phyloP scores from a whole-genome alignment of 1,140 invertebrate species.

The Drosophila fuyamai region DNA sequence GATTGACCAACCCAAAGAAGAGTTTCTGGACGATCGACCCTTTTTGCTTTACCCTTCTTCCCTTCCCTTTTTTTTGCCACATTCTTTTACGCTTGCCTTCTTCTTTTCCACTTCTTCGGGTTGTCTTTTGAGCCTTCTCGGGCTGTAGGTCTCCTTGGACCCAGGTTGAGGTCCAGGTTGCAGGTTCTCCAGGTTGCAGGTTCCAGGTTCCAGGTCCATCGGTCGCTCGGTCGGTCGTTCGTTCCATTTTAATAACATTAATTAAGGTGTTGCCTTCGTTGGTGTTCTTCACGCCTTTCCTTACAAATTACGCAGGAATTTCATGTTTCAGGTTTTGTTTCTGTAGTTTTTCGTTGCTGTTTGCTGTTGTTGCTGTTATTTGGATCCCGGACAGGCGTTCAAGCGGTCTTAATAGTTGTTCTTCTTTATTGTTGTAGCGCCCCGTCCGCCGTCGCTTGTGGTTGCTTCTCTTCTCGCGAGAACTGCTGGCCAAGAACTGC shows the following conservation, averaged over 20 bases:
- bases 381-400: slow-evolving; percentile 47
- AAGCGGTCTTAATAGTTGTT: slow-evolving; percentile 75
- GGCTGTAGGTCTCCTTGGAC: slow-evolving; percentile 25
- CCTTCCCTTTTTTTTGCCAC: slow-evolving; percentile 48
- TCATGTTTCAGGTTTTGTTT: slow-evolving; percentile 83
- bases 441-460: slow-evolving; percentile 44
- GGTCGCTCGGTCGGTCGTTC: slow-evolving; percentile 72
- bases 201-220: slow-evolving; percentile 42
- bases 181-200: slow-evolving; percentile 28
- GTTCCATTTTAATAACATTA: slow-evolving; percentile 85
- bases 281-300: slow-evolving; percentile 85
- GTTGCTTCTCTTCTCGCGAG: slow-evolving; percentile 20
- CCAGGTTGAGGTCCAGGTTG: slow-evolving; percentile 31
- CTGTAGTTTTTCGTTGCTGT: slow-evolving; percentile 45
- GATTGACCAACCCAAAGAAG: slow-evolving; percentile 39
- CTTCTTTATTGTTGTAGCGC: slow-evolving; percentile 55
- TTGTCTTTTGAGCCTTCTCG: slow-evolving; percentile 36
- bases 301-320: slow-evolving; percentile 85
- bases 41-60: slow-evolving; percentile 29
- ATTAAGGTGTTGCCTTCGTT: slow-evolving; percentile 85
- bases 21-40: slow-evolving; percentile 39
- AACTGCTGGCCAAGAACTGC: slow-evolving; percentile 38
- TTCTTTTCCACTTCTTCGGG: slow-evolving; percentile 39
- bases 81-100: slow-evolving; percentile 59
- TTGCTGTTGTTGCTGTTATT: slow-evolving; percentile 38